These are phyloP conservation scores for Heliconius nattereri DNA, from an alignment of 1,140 invertebrate genomes.

Conservation along the genomic window DNA sequence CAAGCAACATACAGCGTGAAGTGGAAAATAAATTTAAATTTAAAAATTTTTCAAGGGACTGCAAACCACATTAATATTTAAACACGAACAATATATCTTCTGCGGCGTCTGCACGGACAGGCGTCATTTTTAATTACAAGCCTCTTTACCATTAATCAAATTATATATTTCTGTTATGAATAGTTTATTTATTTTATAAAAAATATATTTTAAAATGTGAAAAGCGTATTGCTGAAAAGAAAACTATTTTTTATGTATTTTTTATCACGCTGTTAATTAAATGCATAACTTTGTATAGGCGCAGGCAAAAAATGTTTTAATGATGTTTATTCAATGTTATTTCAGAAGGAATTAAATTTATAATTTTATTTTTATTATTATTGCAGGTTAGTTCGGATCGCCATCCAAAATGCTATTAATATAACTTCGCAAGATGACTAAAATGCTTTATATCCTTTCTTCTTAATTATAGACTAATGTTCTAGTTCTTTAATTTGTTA, in stretches of 20 bases:
- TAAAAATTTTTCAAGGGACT: background rate
- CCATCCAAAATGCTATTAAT: no score
- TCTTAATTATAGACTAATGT: no score
- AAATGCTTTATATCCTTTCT: no score
- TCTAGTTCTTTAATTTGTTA: no score
- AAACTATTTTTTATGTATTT: background rate
- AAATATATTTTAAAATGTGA: background rate
- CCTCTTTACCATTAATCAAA: slow-evolving; percentile 29
- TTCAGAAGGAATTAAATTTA: background rate
- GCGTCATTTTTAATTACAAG: slow-evolving; percentile 33
- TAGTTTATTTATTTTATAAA: background rate
- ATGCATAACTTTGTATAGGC: background rate
- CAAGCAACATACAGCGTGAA: background rate
- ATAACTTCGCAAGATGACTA: no score
- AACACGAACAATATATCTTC: slow-evolving; percentile 30
- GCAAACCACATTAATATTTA: slow-evolving; percentile 25
- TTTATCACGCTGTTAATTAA: background rate
- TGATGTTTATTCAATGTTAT: background rate
- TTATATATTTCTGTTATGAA: slow-evolving; percentile 2
- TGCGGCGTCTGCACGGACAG: slow-evolving; percentile 30
- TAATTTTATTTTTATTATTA: background rate
- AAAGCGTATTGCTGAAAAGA: background rate
- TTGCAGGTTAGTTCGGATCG: no score
- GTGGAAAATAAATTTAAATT: background rate
- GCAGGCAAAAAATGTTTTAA: background rate